phyloP scores from a whole-genome alignment of 2,888 invertebrate genomes.

The Metalampra italica region DNA sequence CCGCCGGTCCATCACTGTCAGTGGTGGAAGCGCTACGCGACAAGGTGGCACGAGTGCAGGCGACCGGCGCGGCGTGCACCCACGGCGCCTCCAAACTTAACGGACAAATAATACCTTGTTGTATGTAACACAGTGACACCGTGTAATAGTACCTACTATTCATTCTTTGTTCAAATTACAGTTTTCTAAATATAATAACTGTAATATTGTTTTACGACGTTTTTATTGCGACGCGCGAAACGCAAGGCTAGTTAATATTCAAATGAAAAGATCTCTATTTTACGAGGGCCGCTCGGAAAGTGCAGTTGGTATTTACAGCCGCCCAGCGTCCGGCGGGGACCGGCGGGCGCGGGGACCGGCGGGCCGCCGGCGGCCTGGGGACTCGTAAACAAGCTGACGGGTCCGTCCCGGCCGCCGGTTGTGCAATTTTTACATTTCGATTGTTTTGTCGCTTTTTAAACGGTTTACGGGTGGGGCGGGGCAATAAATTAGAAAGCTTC shows the following conservation, averaged over 20 bases:
- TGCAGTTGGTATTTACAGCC: background rate
- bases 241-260: background rate
- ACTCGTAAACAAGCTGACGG: background rate
- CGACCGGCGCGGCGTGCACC: background rate
- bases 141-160: no score
- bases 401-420: slow-evolving; percentile 23
- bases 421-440: slow-evolving; percentile 44
- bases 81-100: no score
- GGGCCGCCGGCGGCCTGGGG: background rate
- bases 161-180: no score
- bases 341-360: background rate
- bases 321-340: background rate
- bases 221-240: background rate
- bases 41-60: no score
- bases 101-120: no score
- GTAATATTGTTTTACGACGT: background rate
- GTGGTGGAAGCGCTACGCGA: no score
- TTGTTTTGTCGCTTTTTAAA: slow-evolving; percentile 44
- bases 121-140: no score
- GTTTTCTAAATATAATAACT: background rate
- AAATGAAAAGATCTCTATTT: slow-evolving; percentile 16
- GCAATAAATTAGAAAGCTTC: slow-evolving; percentile 65
- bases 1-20: no score
- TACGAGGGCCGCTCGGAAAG: background rate
- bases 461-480: slow-evolving; percentile 25